These are phyloP conservation scores for Trypoxylon attenuatum DNA, from an alignment of 2,888 invertebrate species.

Conservation along the genomic window DNA sequence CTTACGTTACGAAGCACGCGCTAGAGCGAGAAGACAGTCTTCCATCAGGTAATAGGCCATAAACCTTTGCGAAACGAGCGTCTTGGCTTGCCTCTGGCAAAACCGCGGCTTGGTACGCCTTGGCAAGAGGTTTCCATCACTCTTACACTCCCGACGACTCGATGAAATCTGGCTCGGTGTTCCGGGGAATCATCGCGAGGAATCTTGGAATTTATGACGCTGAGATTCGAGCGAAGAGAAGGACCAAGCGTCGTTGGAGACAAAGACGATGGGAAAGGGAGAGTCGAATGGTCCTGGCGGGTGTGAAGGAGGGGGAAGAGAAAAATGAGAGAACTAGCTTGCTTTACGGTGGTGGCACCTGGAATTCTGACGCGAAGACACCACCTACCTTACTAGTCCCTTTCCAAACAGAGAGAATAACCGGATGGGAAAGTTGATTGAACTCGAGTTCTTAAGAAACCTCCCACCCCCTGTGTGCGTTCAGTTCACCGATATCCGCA, in stretches of 20 bases:
- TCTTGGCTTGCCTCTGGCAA: not conserved
- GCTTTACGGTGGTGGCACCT: conserved; percentile 14
- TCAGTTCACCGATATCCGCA: conserved; percentile 26
- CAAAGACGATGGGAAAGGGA: not conserved
- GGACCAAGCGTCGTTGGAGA: not conserved
- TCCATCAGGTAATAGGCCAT: conserved; percentile 8
- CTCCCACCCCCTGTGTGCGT: conserved; percentile 19
- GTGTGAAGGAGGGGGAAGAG: not conserved
- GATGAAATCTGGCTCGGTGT: not conserved
- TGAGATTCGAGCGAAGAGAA: not conserved
- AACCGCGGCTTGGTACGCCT: not conserved
- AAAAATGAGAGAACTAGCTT: not conserved
- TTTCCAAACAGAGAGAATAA: conserved; percentile 30
- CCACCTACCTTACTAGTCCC: conserved; percentile 4
- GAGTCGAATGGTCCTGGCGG: not conserved
- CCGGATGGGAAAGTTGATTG: conserved; percentile 36
- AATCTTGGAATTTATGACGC: not conserved
- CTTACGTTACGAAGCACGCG: conserved; percentile 6
- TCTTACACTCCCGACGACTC: not conserved
- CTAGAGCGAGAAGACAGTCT: not conserved
- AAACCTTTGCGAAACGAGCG: not conserved
- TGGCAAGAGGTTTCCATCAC: not conserved
- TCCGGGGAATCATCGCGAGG: not conserved
- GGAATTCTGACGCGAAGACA: conserved; percentile 2
- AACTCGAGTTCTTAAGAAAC: conserved; percentile 39